Evolutionary conservation across 2,888 invertebrate species (phyloP), one percentile per base, ranked within the genome.

Genomic region (Isoperla grammatica): DNA sequence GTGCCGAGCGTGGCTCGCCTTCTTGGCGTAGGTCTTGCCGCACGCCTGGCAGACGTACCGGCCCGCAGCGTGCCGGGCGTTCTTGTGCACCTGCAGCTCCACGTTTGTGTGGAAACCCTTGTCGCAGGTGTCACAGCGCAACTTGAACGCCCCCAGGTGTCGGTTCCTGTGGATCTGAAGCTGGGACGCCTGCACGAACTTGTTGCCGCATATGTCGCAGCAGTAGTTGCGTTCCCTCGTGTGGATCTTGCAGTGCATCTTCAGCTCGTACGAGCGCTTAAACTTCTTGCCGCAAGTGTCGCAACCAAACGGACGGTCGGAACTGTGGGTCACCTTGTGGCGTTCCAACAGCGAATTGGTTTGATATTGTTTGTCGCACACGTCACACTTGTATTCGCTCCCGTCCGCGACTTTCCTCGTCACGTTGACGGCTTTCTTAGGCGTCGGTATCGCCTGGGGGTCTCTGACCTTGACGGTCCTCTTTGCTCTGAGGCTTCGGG

Each of bases 311-410:
- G 37, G 45, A 13, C 54, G 49, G n/a, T 46, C 9, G 0, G 79
- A 79, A 42, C 77, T 78, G 63, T 82, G 83, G 46, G 81, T 74
- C 46, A 82, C 76, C 19, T 53, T 53, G 17, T 53, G 45, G 19
- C 60, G 35, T 53, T 56, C 58, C 50, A 62, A 12, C 29, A 61
- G 22, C 48, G 57, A 15, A 39, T 53, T 17, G 2, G 17, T 53
- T 15, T 53, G 53, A 15, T 53, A 53, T 19, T 15, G 1, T 61
- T 79, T 77, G 2, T 79, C 78, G 45, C 82, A 82, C 55, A 78
- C 64, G 56, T 79, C 78, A 62, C 81, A 81, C 55, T 78, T 56
- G 35, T 58, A 23, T 4, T 39, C 48, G 48, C 61, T 57, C n/a
- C 62, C 60, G 13, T 60, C 60, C 17, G 62, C 53, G 50, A 61